A percentile compares a stretch with the other conserved stretches of the same genome.
Evolutionary conservation across 2,888 invertebrate genomes (phyloP).

Genomic region (Mythimna pallens): DNA sequence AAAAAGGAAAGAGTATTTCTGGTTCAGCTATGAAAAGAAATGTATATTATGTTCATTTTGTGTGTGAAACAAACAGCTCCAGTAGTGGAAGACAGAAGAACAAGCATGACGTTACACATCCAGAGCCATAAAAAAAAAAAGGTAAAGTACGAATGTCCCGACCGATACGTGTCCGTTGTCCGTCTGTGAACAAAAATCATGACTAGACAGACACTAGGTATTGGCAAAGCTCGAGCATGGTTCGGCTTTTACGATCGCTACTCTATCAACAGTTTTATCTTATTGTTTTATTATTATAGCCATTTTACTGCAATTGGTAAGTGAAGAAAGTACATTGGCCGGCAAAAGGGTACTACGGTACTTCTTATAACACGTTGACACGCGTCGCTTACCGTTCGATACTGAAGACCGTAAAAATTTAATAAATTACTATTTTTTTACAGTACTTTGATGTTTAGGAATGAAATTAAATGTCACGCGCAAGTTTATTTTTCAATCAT

Average conservation of each 20-base stretch:
- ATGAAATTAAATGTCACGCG: slow-evolving; percentile 4
- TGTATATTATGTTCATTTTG: background rate
- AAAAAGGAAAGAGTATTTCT: slow-evolving; percentile 17
- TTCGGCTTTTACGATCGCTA: slow-evolving; percentile 67
- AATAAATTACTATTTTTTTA: slow-evolving; percentile 2
- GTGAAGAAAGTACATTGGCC: slow-evolving; percentile 41
- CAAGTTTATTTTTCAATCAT: slow-evolving; percentile 2
- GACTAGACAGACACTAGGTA: slow-evolving; percentile 68
- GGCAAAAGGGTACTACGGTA: slow-evolving; percentile 12
- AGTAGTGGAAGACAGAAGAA: background rate
- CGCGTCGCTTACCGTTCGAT: slow-evolving; percentile 26
- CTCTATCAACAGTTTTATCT: slow-evolving; percentile 69
- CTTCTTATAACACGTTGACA: slow-evolving; percentile 41
- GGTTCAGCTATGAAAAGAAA: slow-evolving; percentile 12
- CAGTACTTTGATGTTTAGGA: background rate
- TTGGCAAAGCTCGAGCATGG: slow-evolving; percentile 73
- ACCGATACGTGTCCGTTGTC: slow-evolving; percentile 52
- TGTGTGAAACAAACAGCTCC: slow-evolving; percentile 3
- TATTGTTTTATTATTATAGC: slow-evolving; percentile 55
- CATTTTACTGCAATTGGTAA: slow-evolving; percentile 56
- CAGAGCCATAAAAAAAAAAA: slow-evolving; percentile 36
- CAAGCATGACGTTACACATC: background rate
- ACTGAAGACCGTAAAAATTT: slow-evolving; percentile 11
- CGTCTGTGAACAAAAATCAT: slow-evolving; percentile 61
- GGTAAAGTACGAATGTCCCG: slow-evolving; percentile 55